phyloP scores from a whole-genome alignment of 1,140 invertebrate species.

The Philopotamus ludificatus region DNA sequence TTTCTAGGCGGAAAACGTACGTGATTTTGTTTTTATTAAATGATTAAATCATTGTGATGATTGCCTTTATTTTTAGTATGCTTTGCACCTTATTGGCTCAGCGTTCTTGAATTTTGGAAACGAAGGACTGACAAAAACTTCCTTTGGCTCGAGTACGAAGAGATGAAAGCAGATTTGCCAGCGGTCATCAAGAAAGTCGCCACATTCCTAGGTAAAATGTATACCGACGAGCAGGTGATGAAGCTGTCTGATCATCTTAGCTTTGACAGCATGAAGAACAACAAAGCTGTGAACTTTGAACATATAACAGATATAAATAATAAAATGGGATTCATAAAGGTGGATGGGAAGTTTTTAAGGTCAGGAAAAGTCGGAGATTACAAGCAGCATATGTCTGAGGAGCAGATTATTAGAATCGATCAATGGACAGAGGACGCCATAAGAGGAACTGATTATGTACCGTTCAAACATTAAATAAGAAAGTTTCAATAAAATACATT shows the following conservation, averaged over 20 bases:
- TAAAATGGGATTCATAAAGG: constrained; percentile 48
- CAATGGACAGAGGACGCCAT: constrained; percentile 58
- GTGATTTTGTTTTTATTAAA: constrained; percentile 57
- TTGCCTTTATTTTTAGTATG: constrained; percentile 27
- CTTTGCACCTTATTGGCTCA: constrained; percentile 62
- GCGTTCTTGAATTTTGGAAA: constrained; percentile 62
- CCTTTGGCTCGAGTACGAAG: constrained; percentile 66
- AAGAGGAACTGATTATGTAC: constrained; percentile 36
- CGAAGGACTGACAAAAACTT: constrained; percentile 57
- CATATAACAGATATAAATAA: constrained; percentile 49
- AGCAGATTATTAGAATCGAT: constrained; percentile 58
- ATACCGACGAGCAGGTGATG: constrained; percentile 55
- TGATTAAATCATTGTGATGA: no score
- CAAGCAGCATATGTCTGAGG: constrained; percentile 60
- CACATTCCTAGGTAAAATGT: constrained; percentile 58
- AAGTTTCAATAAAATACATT: neutral
- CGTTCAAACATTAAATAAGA: neutral
- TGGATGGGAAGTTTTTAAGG: constrained; percentile 60
- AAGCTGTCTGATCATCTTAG: constrained; percentile 60
- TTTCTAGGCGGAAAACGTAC: constrained; percentile 6
- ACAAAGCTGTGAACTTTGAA: constrained; percentile 71
- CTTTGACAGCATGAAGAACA: constrained; percentile 69
- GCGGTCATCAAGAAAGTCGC: constrained; percentile 60
- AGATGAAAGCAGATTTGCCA: constrained; percentile 65
- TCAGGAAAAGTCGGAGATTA: constrained; percentile 66